Percentiles rank a stretch among this genome's conserved stretches.
phyloP scores from a whole-genome alignment of 2,888 invertebrate species.

The Cryptus armator region DNA sequence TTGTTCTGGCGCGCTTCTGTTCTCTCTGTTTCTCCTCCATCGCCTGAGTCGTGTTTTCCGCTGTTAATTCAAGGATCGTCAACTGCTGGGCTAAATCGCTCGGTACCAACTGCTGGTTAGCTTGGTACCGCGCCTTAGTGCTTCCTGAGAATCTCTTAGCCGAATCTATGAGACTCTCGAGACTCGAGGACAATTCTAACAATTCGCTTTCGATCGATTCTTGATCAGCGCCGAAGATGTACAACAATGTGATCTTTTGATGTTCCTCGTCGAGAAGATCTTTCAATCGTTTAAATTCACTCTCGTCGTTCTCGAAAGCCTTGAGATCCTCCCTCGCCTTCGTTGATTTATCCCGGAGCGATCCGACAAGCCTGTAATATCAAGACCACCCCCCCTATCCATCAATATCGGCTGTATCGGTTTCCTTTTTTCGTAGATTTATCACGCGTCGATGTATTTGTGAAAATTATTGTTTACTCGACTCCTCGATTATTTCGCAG shows the following conservation, averaged over 20 bases:
- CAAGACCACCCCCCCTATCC: neutral
- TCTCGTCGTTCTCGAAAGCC: constrained; percentile 91
- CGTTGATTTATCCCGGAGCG: constrained; percentile 91
- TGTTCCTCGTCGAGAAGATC: constrained; percentile 88
- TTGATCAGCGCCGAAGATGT: constrained; percentile 92
- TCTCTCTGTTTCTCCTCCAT: constrained; percentile 96
- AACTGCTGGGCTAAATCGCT: constrained; percentile 93
- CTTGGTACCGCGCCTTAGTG: constrained; percentile 85
- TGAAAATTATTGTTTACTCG: neutral
- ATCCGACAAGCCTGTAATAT: constrained; percentile 91
- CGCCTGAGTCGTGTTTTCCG: constrained; percentile 91
- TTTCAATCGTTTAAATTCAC: constrained; percentile 89
- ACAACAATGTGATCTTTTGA: constrained; percentile 85
- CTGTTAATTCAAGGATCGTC: constrained; percentile 92
- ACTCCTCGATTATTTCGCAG: neutral
- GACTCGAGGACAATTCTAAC: constrained; percentile 85
- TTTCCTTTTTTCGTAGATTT: neutral
- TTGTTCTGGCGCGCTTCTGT: constrained; percentile 94
- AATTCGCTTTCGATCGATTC: constrained; percentile 88
- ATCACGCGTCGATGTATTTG: neutral
- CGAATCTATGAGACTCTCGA: constrained; percentile 78
- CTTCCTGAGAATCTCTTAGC: constrained; percentile 82
- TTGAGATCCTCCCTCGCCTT: constrained; percentile 91
- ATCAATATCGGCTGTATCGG: constrained; percentile 1
- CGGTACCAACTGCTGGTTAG: constrained; percentile 86